Conservation (phyloP, 2,797 vertebrate species). For the Silurus lanzhouensis region DNA sequence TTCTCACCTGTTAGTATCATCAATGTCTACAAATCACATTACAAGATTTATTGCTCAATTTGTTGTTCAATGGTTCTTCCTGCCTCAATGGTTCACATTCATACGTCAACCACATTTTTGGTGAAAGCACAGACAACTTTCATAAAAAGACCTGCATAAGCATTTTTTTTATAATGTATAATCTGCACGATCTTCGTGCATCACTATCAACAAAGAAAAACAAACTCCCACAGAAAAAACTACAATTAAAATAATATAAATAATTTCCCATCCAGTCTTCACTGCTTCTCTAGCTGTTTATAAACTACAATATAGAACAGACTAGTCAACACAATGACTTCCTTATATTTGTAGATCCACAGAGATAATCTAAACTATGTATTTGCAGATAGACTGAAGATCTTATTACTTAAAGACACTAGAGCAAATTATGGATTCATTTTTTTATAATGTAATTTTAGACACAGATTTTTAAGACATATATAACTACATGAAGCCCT, state of each 20-base stretch:
- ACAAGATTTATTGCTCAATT: too few relatives aligned
- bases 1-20: not conserved
- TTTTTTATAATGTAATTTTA: not conserved
- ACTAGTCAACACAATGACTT: not conserved
- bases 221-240: not conserved
- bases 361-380: not conserved
- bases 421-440: not conserved
- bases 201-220: not conserved
- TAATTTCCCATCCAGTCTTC: not conserved
- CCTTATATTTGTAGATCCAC: not conserved
- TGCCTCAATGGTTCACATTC: not conserved
- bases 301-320: not conserved
- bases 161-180: not conserved
- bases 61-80: not conserved
- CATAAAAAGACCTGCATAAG: not conserved
- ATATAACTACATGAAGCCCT: not conserved
- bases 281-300: not conserved
- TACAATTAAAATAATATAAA: not conserved
- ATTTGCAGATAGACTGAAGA: not conserved
- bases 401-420: not conserved
- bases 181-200: not conserved
- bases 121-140: not conserved
- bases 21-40: not conserved
- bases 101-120: not conserved
- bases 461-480: not conserved